phyloP scores from a whole-genome alignment of 2,797 vertebrate genomes.

The Cygnus olor region DNA sequence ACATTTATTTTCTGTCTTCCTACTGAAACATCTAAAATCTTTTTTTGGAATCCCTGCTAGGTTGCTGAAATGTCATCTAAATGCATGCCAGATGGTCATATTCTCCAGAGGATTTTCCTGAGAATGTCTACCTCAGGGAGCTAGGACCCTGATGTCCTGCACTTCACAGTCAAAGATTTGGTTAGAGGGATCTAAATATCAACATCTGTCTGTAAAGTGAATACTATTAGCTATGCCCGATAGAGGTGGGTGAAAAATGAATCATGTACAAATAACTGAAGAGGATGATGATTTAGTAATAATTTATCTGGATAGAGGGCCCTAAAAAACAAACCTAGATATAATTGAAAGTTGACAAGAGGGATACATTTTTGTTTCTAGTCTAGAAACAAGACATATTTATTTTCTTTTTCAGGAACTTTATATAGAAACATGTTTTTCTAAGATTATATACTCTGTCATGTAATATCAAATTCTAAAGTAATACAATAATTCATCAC shows the following conservation, averaged over 20 bases:
- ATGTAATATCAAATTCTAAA: not conserved
- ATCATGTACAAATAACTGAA: not conserved
- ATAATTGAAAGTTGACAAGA: not conserved
- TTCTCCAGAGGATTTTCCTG: not conserved
- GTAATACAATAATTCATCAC: not conserved
- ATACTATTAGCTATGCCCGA: not conserved
- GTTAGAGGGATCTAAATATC: constrained; percentile 20
- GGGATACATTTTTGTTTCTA: not conserved
- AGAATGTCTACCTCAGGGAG: not conserved
- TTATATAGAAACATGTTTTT: not conserved
- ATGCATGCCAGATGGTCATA: constrained; percentile 24
- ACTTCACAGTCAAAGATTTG: constrained; percentile 3
- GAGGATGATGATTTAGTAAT: not conserved
- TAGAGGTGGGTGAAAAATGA: not conserved
- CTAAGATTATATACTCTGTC: not conserved
- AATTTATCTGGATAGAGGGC: not conserved
- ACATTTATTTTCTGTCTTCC: not conserved
- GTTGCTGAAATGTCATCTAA: constrained; percentile 23
- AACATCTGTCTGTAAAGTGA: constrained; percentile 22
- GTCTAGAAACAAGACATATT: not conserved
- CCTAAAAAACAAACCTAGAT: not conserved
- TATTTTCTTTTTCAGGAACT: not conserved
- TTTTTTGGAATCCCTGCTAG: not conserved
- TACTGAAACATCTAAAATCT: not conserved
- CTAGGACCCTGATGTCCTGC: not conserved